phyloP scores from a whole-genome alignment of 35 echinoderm and acorn worm genomes.

The Chiridota heheva region DNA sequence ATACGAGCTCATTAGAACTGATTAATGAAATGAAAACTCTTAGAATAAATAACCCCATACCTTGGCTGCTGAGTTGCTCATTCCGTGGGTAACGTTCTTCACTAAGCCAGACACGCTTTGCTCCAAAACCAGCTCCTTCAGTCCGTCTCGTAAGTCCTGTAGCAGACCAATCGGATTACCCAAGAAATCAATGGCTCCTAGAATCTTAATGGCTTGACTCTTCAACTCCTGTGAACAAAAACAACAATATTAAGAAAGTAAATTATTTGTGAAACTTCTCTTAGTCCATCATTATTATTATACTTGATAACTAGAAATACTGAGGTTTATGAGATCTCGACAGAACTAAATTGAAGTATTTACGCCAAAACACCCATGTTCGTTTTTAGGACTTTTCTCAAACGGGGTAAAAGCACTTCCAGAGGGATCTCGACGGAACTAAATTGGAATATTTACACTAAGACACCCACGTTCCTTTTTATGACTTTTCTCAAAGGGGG shows the following conservation, averaged over 20 bases:
- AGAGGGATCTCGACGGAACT: no score
- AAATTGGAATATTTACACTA: no score
- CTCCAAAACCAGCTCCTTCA: conserved; percentile 74
- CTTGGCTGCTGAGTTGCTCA: conserved; percentile 91
- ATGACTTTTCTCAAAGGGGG: no score
- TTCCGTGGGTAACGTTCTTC: conserved; percentile 91
- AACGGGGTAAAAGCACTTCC: no score
- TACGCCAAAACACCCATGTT: no score
- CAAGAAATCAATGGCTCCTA: conserved; percentile 93
- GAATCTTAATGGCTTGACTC: conserved; percentile 93
- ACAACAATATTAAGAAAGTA: not conserved
- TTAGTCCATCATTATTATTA: not conserved
- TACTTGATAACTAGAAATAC: not conserved
- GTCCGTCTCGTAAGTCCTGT: conserved; percentile 77
- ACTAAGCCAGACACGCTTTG: conserved; percentile 75
- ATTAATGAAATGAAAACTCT: no score
- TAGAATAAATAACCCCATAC: no score
- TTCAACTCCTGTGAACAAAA: conserved; percentile 71
- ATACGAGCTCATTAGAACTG: no score
- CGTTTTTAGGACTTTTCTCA: no score
- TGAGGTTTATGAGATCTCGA: not conserved
- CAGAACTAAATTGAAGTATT: no score
- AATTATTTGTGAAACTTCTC: not conserved
- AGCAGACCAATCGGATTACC: conserved; percentile 91
- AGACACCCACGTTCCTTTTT: no score